These are phyloP conservation scores for Hypsopygia costalis DNA, from an alignment of 2,888 invertebrate genomes.

Conservation along the genomic window DNA sequence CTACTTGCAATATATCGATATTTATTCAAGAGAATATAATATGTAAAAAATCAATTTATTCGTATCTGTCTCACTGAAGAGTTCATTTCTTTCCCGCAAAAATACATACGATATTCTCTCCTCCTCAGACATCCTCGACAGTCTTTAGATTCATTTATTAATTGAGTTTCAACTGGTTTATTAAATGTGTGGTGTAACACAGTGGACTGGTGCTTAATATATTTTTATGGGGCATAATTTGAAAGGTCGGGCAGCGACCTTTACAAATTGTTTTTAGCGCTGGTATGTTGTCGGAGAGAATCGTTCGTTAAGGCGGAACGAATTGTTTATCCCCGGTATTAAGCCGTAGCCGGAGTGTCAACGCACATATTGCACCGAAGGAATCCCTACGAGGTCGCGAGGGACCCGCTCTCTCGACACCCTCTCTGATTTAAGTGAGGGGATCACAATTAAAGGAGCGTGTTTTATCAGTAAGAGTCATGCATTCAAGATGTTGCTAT, in stretches of 20 bases:
- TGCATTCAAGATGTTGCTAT: conserved; percentile 27
- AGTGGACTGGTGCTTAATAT: conserved; percentile 23
- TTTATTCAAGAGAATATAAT: too few species aligned
- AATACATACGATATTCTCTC: too few species aligned
- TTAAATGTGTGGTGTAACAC: conserved; percentile 21
- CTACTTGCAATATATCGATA: too few species aligned
- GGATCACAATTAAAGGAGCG: conserved; percentile 60
- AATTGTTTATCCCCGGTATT: conserved; percentile 69
- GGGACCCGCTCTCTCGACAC: conserved; percentile 23
- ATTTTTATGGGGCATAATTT: conserved; percentile 31
- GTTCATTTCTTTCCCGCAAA: too few species aligned
- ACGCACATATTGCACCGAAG: conserved; percentile 56
- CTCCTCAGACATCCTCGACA: too few species aligned
- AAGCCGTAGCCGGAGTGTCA: conserved; percentile 53
- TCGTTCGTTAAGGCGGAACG: conserved; percentile 61
- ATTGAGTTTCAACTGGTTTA: too few species aligned
- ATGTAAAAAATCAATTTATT: too few species aligned
- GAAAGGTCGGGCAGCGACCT: conserved; percentile 44
- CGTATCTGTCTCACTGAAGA: too few species aligned
- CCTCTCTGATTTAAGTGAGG: conserved; percentile 42
- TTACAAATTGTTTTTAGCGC: conserved; percentile 58
- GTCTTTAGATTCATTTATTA: too few species aligned
- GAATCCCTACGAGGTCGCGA: conserved; percentile 37
- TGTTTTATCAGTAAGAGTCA: conserved; percentile 51
- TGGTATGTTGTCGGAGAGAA: conserved; percentile 54